Base-by-base conservation (phyloP, 1,140 invertebrate species). In the Ceratina calcarata region DNA sequence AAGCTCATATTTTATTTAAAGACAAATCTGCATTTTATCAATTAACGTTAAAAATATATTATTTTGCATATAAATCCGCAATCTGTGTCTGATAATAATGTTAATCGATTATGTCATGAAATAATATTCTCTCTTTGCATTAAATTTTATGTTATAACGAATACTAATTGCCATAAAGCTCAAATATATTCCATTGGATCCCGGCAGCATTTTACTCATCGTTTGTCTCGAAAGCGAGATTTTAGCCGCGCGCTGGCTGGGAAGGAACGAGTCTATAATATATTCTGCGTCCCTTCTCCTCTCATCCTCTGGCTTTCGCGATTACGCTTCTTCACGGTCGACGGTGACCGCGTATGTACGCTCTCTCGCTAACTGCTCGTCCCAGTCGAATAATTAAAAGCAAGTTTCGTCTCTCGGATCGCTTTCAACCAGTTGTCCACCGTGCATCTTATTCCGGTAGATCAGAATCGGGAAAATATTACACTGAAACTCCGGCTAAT, bases 261-360 rank as follows among this genome's bases (percentile, higher is more conserved):
- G 64, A 87, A 83, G 85, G 83, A 87, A 87, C 87, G 67, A 87
- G 85, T 87, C 87, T 82, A 87, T 88, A 88, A 88, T 88, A 82
- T 88, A 88, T 88, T 87, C 87, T 64, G 73, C 72, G 71, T 85
- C 83, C 79, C 51, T 58, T 71, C 71, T 70, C 82, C 75, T 70
- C 82, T 45, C 77, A 45, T 81, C 77, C 72, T 55, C 55, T 55
- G 53, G 37, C 60, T 32, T 20, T 62, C 57, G 22, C 80, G 49
- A 68, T 83, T 79, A 74, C 55, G 81, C 66, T 45, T 68, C 68
- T 37, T 37, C 32, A 37, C 32, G 32, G 32, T 37, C 32, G 32
- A 78, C 49, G 32, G 76, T 81, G 70, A 57, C n/a, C 51, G 37
- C 20, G 55, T 37, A 45, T 24, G 55, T 24, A 45, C 68, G 61